phyloP scores from a whole-genome alignment of 2,888 invertebrate species.

The Eupelmus urozonus region DNA sequence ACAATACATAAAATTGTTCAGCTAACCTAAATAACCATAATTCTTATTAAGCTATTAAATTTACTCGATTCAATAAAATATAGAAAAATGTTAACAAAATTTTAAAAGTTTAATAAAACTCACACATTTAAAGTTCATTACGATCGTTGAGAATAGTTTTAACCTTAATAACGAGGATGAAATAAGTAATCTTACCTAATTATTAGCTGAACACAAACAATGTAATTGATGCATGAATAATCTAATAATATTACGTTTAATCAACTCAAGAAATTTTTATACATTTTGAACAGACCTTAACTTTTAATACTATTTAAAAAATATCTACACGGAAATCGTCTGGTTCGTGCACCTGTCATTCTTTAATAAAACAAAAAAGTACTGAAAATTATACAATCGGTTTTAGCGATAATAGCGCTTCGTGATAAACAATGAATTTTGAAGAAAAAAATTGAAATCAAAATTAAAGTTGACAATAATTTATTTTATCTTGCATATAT shows the following conservation, averaged over 20 bases:
- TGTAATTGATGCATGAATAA: too few relatives aligned
- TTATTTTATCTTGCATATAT: too few relatives aligned
- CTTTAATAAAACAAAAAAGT: constrained; percentile 50
- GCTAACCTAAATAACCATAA: constrained; percentile 34
- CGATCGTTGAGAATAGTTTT: too few relatives aligned
- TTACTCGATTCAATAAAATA: background rate
- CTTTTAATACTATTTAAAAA: background rate
- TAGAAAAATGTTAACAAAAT: too few relatives aligned
- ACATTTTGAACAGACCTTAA: too few relatives aligned
- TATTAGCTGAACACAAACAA: background rate
- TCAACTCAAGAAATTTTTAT: too few relatives aligned
- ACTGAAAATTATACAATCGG: constrained; percentile 30
- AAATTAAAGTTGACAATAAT: constrained; percentile 42
- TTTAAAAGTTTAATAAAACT: too few relatives aligned
- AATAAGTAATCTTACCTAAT: constrained; percentile 9
- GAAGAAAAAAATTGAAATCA: constrained; percentile 22
- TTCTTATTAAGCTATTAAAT: background rate
- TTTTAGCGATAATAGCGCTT: constrained; percentile 37
- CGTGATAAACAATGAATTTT: constrained; percentile 25
- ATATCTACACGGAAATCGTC: background rate
- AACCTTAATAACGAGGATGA: too few relatives aligned
- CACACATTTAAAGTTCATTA: too few relatives aligned
- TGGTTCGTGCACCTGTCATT: constrained; percentile 23
- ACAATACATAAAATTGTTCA: background rate
- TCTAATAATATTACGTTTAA: too few relatives aligned